phyloP scores from a whole-genome alignment of 23 tunicate genomes.

The Trididemnum nubilum region DNA sequence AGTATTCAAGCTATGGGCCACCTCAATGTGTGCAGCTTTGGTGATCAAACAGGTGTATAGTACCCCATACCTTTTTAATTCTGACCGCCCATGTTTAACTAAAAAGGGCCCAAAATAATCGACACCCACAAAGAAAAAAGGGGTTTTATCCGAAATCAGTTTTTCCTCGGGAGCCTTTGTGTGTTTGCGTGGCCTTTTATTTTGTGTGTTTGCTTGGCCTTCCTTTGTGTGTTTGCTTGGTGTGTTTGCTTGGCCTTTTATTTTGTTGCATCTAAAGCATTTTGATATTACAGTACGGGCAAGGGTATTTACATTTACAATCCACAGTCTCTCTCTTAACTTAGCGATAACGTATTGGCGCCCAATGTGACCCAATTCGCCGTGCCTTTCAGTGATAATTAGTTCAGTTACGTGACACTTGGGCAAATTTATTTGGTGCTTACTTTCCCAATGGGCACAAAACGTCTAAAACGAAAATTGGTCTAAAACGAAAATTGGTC shows the following conservation, averaged over 20 bases:
- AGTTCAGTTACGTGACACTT: not conserved
- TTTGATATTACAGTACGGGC: conserved; percentile 4
- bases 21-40: conserved; percentile 47
- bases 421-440: conserved; percentile 15
- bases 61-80: conserved; percentile 40
- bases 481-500: too few species aligned
- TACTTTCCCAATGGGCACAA: too few species aligned
- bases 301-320: not conserved
- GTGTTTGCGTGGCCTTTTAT: too few species aligned
- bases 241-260: not conserved
- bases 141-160: conserved; percentile 33
- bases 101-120: conserved; percentile 39
- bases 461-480: too few species aligned
- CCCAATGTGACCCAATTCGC: not conserved
- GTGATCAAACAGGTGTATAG: conserved; percentile 31
- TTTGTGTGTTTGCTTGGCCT: too few species aligned
- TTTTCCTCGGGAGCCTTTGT: conserved; percentile 32
- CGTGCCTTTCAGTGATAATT: not conserved
- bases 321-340: not conserved
- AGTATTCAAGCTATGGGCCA: conserved; percentile 33
- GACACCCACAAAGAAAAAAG: conserved; percentile 31
- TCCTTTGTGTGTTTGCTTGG: too few species aligned
- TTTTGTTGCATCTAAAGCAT: conserved; percentile 37
- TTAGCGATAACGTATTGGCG: not conserved
- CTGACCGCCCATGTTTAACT: conserved; percentile 19